phyloP scores from a whole-genome alignment of 2,888 invertebrate genomes.

The Formica aserva region DNA sequence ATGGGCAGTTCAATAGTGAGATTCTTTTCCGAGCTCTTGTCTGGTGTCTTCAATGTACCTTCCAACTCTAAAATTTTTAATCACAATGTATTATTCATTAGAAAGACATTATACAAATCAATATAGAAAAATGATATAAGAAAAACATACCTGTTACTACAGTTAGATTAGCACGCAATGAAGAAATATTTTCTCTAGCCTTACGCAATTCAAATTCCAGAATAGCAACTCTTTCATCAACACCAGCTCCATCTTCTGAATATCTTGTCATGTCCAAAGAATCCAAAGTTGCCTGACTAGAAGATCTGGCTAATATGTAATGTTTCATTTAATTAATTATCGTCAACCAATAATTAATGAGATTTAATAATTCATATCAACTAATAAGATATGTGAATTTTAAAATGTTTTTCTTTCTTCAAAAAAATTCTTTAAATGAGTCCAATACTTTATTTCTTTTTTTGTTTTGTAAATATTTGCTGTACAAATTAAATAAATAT shows the following conservation, averaged over 20 bases:
- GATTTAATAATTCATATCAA: background rate
- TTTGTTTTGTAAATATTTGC: background rate
- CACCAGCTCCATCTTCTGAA: constrained; percentile 95
- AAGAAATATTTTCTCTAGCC: constrained; percentile 94
- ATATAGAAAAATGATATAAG: background rate
- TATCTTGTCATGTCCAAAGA: constrained; percentile 94
- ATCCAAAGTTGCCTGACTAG: constrained; percentile 95
- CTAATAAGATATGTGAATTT: background rate
- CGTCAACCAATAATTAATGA: constrained; percentile 12
- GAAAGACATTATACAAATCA: background rate
- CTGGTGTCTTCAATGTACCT: constrained; percentile 85
- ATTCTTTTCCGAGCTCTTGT: constrained; percentile 85
- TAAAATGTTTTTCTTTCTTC: background rate
- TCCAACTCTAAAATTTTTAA: constrained; percentile 85
- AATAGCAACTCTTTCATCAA: constrained; percentile 93
- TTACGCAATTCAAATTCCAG: constrained; percentile 95
- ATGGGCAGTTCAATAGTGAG: constrained; percentile 86
- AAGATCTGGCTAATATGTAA: constrained; percentile 89
- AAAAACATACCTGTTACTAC: constrained; percentile 88
- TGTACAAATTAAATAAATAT: background rate
- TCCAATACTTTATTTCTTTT: background rate
- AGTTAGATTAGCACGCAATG: constrained; percentile 93
- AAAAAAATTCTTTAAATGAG: background rate
- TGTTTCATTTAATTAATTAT: constrained; percentile 28
- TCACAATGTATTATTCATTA: background rate